These are phyloP conservation scores for Regulus satrapa DNA, from an alignment of 2,113 vertebrate genomes.

Conservation along the genomic window DNA sequence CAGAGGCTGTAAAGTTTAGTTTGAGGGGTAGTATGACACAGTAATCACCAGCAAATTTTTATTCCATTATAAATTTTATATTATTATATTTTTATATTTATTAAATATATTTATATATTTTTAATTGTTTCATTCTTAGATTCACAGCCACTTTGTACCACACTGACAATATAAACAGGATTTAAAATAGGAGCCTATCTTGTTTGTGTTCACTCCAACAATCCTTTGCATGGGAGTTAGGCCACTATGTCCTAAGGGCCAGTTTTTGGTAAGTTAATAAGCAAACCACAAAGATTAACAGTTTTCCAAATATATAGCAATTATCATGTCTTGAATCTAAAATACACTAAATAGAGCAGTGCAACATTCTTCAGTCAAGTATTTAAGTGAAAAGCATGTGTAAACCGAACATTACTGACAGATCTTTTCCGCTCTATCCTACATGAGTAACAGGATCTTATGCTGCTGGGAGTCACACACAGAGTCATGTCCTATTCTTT, in stretches of 20 bases:
- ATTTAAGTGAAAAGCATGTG: not conserved
- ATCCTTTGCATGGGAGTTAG: not conserved
- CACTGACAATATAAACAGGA: not conserved
- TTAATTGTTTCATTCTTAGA: not conserved
- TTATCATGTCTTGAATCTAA: not conserved
- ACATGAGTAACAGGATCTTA: not conserved
- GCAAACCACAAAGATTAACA: not conserved
- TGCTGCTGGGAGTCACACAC: not conserved
- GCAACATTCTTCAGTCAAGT: not conserved
- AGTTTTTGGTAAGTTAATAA: not conserved
- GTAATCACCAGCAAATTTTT: not conserved
- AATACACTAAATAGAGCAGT: not conserved
- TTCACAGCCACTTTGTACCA: not conserved
- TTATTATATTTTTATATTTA: too few species aligned
- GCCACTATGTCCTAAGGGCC: not conserved
- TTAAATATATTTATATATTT: too few species aligned
- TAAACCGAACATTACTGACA: not conserved
- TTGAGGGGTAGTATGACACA: not conserved
- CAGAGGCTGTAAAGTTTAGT: not conserved
- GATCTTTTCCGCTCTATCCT: not conserved
- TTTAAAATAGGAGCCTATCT: not conserved
- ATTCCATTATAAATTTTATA: not conserved
- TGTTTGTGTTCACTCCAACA: not conserved
- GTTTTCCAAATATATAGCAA: not conserved
- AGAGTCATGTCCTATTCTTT: not conserved